Conservation (phyloP, 2,888 invertebrate genomes). For the Macrosoma leucophasiata region DNA sequence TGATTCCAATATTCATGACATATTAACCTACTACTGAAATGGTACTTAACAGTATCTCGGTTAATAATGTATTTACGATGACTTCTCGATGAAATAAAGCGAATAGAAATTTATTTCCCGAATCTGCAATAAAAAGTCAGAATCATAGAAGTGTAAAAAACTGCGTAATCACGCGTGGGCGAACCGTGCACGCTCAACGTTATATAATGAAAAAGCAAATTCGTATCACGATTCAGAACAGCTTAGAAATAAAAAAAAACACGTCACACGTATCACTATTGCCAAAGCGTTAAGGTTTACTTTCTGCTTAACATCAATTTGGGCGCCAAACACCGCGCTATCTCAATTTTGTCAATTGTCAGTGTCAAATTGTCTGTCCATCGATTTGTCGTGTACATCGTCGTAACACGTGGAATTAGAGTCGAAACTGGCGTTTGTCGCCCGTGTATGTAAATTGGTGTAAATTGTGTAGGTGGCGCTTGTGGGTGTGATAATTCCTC, state of each 20-base stretch:
- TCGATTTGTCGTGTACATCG: conserved; percentile 33
- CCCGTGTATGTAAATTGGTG: conserved; percentile 39
- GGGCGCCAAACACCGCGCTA: conserved; percentile 41
- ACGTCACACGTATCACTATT: conserved; percentile 19
- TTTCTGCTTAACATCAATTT: conserved; percentile 52
- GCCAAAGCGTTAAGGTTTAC: conserved; percentile 42
- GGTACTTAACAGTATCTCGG: too few species aligned
- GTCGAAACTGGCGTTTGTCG: conserved; percentile 43
- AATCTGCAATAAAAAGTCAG: too few species aligned
- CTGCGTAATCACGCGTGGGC: too few species aligned
- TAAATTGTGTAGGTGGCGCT: conserved; percentile 54
- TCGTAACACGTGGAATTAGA: conserved; percentile 38
- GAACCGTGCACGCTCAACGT: conserved; percentile 21
- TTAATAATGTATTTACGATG: too few species aligned
- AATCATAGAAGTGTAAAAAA: too few species aligned
- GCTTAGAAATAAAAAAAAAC: conserved; percentile 31
- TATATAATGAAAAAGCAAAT: conserved; percentile 30
- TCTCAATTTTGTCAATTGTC: conserved; percentile 58
- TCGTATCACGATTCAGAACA: conserved; percentile 29
- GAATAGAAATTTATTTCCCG: too few species aligned
- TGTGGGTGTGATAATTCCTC: conserved; percentile 72
- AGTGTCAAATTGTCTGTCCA: conserved; percentile 41
- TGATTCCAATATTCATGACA: too few species aligned
- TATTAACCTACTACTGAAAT: too few species aligned
- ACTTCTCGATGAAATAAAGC: too few species aligned